Base-by-base conservation (phyloP, 1,140 invertebrate genomes). In the Notospermus geniculatus region DNA sequence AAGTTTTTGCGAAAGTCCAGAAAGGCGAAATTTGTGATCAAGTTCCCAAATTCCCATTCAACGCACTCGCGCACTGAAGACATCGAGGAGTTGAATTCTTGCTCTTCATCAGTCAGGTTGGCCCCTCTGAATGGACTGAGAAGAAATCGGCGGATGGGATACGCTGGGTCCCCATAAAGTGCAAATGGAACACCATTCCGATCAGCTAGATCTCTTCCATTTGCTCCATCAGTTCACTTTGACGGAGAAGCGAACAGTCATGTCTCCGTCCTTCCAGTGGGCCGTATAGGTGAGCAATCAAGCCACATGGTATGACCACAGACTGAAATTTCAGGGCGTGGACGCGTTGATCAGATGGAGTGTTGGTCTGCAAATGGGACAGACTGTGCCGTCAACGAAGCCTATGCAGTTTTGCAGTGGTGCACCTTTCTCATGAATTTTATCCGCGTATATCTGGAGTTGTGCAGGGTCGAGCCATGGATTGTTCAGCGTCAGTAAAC, bases 101-200 rank as follows among this genome's bases (percentile, higher is more conserved):
- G n/a, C 39, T 62, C 28, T 22, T 62, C 27, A 23, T 52, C 30
- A 27, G 29, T 57, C 2, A 62, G 53, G n/a, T 45, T 43, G 7
- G 52, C 32, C 25, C 54, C 53, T 30, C 27, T 43, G 39, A 62
- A 62, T 41, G 60, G 60, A 27, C 19, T 23, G 2, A 56, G 17
- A 17, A 62, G 54, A 39, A 43, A 53, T 17, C 27, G 19, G 15
- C 53, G 5, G 17, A 52, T 45, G 1, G 61, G 61, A 58, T 63
- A 63, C 23, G 55, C 61, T 2, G 54, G 61, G 32, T 63, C 61
- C 7, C 61, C 61, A 58, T 63, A 63, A n/a, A 63, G n/a, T 15
- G 43, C 41, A 63, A 50, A 63, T 2, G 28, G 13, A 15, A 39
- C 30, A 36, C 32, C 32, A 36, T 36, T 23, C 23, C 28, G n/a